A percentile compares a stretch with the other conserved stretches of the same genome.
Conservation (phyloP, 2,888 invertebrate species). For the Homarus gammarus region DNA sequence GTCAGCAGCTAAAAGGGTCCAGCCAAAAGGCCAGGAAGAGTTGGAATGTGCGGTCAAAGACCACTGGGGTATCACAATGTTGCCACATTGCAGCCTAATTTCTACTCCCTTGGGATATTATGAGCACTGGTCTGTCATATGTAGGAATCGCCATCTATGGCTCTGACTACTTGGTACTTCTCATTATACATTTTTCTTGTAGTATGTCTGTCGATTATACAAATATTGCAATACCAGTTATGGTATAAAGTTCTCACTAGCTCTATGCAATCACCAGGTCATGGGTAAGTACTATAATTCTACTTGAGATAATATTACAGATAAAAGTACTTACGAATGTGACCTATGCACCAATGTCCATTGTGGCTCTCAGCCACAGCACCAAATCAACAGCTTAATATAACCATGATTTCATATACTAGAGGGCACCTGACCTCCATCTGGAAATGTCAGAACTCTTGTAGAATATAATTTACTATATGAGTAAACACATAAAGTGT, state of each 20-base stretch:
- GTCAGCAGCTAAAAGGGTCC: slow-evolving; percentile 42
- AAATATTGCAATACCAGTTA: slow-evolving; percentile 16
- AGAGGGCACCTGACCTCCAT: slow-evolving; percentile 6
- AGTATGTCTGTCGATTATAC: not conserved
- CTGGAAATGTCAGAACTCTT: not conserved
- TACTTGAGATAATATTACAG: not conserved
- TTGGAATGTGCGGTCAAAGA: slow-evolving; percentile 56
- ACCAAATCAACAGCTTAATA: slow-evolving; percentile 22
- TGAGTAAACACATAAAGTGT: not conserved
- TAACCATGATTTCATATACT: slow-evolving; percentile 3
- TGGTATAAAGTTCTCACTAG: not conserved
- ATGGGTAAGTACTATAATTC: slow-evolving; percentile 28
- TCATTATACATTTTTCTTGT: slow-evolving; percentile 3
- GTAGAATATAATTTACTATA: not conserved
- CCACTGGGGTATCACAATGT: slow-evolving; percentile 46
- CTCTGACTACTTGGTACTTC: slow-evolving; percentile 1
- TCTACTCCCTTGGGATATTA: slow-evolving; percentile 16
- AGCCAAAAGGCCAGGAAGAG: slow-evolving; percentile 29
- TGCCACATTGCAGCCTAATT: slow-evolving; percentile 31
- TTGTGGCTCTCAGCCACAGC: slow-evolving; percentile 34
- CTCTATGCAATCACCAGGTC: slow-evolving; percentile 15
- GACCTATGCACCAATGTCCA: slow-evolving; percentile 24
- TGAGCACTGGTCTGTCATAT: slow-evolving; percentile 28
- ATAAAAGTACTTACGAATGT: not conserved
- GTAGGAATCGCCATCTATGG: slow-evolving; percentile 24